phyloP scores from a whole-genome alignment of 2,113 vertebrate genomes.

The Entosphenus tridentatus region DNA sequence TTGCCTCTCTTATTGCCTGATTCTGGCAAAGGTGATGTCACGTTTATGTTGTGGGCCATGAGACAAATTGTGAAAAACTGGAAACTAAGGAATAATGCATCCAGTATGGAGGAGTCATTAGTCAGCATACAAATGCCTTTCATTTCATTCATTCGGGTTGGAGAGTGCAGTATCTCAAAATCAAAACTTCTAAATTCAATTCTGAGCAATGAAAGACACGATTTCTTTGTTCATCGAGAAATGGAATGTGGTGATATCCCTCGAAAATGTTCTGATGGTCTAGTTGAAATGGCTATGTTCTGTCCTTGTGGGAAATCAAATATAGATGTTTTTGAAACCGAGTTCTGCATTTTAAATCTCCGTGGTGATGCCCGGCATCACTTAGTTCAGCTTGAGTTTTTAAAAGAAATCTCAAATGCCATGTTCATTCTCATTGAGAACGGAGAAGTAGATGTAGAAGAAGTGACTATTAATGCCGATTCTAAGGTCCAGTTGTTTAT shows the following conservation, averaged over 20 bases:
- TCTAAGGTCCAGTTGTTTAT: too few species aligned
- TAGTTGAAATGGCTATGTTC: constrained; percentile 4
- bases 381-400: background rate
- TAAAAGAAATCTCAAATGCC: background rate
- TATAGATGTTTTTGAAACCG: background rate
- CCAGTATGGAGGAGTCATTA: background rate
- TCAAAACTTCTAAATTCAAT: constrained; percentile 5
- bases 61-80: constrained; percentile 6
- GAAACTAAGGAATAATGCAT: background rate
- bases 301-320: too few species aligned
- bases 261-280: constrained; percentile 1
- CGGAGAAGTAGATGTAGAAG: background rate
- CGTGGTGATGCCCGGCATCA: background rate
- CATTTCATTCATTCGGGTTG: constrained; percentile 6
- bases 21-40: background rate
- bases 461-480: too few species aligned
- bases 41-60: constrained; percentile 7
- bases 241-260: constrained; percentile 8
- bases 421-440: background rate
- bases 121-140: background rate
- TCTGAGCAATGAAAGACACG: constrained; percentile 1
- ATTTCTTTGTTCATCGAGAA: constrained; percentile 2
- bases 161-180: background rate
- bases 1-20: constrained; percentile 8
- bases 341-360: background rate